Evolutionary conservation across 1,140 invertebrate genomes (phyloP).

Genomic region (Samia ricini): DNA sequence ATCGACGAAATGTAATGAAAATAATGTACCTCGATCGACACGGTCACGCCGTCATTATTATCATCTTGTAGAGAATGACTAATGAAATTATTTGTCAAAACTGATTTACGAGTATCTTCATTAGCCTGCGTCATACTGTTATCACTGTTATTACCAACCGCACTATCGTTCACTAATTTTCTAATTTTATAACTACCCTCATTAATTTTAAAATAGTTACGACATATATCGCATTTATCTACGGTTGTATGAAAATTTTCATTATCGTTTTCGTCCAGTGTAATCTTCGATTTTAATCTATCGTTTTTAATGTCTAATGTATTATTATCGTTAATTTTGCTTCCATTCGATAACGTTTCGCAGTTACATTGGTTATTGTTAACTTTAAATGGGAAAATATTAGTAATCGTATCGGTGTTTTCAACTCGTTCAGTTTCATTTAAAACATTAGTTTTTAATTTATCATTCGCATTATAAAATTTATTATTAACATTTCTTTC

Average conservation of each 20-base stretch:
- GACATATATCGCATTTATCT: conserved; percentile 26
- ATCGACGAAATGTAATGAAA: background rate
- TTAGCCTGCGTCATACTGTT: conserved; percentile 28
- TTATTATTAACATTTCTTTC: background rate
- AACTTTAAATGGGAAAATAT: background rate
- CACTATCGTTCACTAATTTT: conserved; percentile 36
- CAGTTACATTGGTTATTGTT: background rate
- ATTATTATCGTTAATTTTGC: background rate
- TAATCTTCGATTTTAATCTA: background rate
- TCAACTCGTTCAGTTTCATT: background rate
- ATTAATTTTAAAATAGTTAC: conserved; percentile 1
- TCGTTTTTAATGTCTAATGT: background rate
- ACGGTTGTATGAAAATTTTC: conserved; percentile 14
- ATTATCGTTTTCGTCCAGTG: conserved; percentile 8
- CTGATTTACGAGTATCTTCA: conserved; percentile 18
- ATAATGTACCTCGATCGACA: conserved; percentile 44
- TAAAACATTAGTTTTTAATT: too few species aligned
- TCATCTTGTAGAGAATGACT: conserved; percentile 36
- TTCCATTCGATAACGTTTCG: background rate
- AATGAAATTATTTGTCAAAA: conserved; percentile 48
- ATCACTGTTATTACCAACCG: conserved; percentile 21
- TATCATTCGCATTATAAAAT: background rate
- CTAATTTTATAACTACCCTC: conserved; percentile 37
- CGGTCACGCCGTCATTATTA: conserved; percentile 35
- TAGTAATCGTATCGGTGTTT: background rate